Base-by-base conservation (phyloP, 2,113 vertebrate genomes). In the Crotophaga sulcirostris region DNA sequence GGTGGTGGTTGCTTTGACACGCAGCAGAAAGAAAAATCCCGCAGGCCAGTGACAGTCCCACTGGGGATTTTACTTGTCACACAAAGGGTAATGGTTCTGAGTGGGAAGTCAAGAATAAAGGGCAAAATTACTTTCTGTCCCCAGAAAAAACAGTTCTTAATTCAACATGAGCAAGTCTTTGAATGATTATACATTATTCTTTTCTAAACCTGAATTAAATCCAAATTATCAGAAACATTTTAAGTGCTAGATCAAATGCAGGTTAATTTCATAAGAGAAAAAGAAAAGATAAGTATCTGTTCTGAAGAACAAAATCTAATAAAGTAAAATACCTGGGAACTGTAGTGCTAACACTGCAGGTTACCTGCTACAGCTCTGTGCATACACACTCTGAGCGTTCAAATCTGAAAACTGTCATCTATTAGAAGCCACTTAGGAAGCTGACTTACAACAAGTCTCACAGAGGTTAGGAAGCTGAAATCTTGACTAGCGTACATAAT, bases 21-120 rank as follows among this genome's bases (percentile, higher is more conserved):
- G 45, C 79, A 86, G 33, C 56, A 84, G 13, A 90, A 29, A 89
- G 44, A 82, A 95, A 93, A 89, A 87, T 28, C 93, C 84, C 80
- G 36, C 58, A 74, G 81, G 93, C 40, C 42, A 66, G 42, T 13
- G 67, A 83, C 70, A 83, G 70, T 13, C 67, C 87, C 54, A 13
- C 45, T 16, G 70, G 81, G 80, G n/a, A 36, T 73, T 82, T 66
- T 28, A 73, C n/a, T 42, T 66, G 70, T 55, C 75, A 85, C 54
- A 93, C 21, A 74, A 78, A 84, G 45, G 19, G 64, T 40, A 64
- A 25, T 28, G 33, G 74, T 56, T 54, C 42, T 21, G 13, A 92
- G 73, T 2, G 72, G 31, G 21, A 87, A 89, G 44, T 44, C 12
- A 34, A 62, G 55, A 2, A 59, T 81, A 74, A 86, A 26, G 18